Base-by-base conservation (phyloP, 2,113 vertebrate genomes). In the Climacteris rufus region DNA sequence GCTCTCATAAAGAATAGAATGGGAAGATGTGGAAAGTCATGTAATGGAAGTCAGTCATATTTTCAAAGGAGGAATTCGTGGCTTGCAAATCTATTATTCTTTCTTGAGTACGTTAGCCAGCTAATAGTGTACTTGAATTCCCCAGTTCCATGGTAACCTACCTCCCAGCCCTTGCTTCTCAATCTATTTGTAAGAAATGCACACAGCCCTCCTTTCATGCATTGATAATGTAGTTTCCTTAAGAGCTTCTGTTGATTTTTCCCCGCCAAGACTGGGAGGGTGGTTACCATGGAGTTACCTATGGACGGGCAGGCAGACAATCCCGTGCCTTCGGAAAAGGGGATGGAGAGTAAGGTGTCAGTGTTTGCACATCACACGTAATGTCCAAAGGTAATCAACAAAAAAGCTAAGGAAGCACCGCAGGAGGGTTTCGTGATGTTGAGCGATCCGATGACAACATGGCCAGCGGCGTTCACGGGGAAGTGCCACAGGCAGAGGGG, bases 261-360 rank as follows among this genome's bases (percentile, higher is more conserved):
- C 23, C 49, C 42, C 28, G 27, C 50, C 50, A 78, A 49, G 83
- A 35, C 0, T 25, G 50, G 82, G 75, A 83, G 75, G 49, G 82
- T 92, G 76, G 95, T 94, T 97, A 93, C 96, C 92, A 96, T 96
- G 94, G 94, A 90, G 87, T 96, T 93, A 94, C 94, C 90, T 91
- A 64, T 28, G 76, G 87, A 87, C 30, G 45, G 90, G 79, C 6
- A 16, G 72, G 44, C 70, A 80, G 78, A 23, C 40, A 40, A 28
- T 22, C 49, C 84, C 75, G 1, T 75, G 78, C 57, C 1, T 82
- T 61, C 11, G 53, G 53, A 30, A 71, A 31, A 78, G 31, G n/a
- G 65, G 84, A 52, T 9, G 53, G 44, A 68, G 78, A 91, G 81
- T 57, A 66, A 63, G 39, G 60, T 66, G 65, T 27, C 60, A 53